Evolutionary conservation across 2,888 invertebrate species (phyloP).

Genomic region (Mythimna pallens): DNA sequence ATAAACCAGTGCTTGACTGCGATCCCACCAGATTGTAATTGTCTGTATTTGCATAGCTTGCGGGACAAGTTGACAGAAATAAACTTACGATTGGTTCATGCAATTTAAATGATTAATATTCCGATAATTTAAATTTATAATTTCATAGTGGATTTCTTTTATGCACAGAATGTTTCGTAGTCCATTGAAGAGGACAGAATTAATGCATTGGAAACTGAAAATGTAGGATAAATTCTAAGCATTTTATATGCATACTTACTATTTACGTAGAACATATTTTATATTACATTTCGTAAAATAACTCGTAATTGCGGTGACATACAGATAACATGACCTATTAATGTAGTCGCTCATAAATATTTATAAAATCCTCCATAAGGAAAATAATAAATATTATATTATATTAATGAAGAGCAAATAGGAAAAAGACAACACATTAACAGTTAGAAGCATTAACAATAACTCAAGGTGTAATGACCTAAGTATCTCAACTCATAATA

Average conservation of each 20-base stretch:
- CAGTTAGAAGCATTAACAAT: background rate
- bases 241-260: too few relatives aligned
- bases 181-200: background rate
- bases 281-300: background rate
- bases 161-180: background rate
- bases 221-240: background rate
- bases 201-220: background rate
- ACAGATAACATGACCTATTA: slow-evolving; percentile 6
- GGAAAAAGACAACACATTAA: slow-evolving; percentile 6
- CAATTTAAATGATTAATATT: background rate
- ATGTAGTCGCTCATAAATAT: slow-evolving; percentile 5
- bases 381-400: slow-evolving; percentile 32
- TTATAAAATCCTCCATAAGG: slow-evolving; percentile 3
- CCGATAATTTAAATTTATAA: background rate
- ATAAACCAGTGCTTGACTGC: too few relatives aligned
- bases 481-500: slow-evolving; percentile 15
- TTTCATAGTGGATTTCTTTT: background rate
- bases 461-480: background rate
- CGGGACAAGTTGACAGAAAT: background rate
- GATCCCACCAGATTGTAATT: too few relatives aligned
- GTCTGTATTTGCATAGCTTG: background rate
- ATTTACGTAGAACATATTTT: background rate
- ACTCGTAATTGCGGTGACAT: background rate
- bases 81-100: background rate
- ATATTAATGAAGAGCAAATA: background rate